Base-by-base conservation (phyloP, 2,113 vertebrate genomes). In the Dolichotis patagonum region DNA sequence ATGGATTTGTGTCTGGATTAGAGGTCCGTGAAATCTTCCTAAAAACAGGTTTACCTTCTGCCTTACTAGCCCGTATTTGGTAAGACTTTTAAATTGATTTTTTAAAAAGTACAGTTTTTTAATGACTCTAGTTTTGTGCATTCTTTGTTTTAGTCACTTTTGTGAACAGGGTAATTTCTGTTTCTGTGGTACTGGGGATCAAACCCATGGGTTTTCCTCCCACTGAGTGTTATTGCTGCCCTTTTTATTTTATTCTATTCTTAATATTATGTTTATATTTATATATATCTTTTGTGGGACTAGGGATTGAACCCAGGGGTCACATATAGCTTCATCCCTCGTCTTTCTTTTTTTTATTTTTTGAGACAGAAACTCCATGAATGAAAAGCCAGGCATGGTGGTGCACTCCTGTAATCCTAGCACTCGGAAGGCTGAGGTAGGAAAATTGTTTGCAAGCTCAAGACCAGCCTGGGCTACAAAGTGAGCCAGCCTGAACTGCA, bases 21-120 rank as follows among this genome's bases (percentile, higher is more conserved):
- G 99, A 99, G 98, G 99, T 99, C 95, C 99, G 98, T 98, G 99
- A 99, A 93, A 99, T 99, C 12, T 99, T 99, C 98, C 98, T 99
- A 82, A 99, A 99, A 98, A 99, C 99, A 0, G 99, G 99, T 67
- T 98, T 99, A 86, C 99, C 99, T 84, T 99, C 99, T 95, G 96
- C 98, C 86, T 99, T 99, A 32, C 98, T 99, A 13, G 99, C 99
- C 73, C 99, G 99, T 90, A 99, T 99, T 98, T 99, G 99, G 99
- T 99, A 98, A 99, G 99, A 92, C 1, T 82, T 83, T 97, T 56
- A 54, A 93, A 84, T n/a, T 86, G 77, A 89, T 52, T 96, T 54
- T 54, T 54, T 16, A 54, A 54, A 58, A 58, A 22, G 22, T 22
- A 58, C 20, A 22, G 41, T 62, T 93, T 83, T 96, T 5, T 28